Conservation (phyloP, 2,113 vertebrate species). For the Sylvietta virens region DNA sequence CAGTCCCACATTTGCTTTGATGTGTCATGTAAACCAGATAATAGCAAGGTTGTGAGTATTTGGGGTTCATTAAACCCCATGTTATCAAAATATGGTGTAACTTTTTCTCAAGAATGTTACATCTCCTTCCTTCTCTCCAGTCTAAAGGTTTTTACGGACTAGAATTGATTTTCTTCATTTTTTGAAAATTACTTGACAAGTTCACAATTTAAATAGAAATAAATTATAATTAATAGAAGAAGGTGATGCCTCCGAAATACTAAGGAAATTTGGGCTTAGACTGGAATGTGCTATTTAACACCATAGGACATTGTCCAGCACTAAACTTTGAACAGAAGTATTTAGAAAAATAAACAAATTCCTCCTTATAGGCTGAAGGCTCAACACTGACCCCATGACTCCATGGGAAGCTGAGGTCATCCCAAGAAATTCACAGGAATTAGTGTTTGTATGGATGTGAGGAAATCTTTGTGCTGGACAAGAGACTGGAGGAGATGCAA, state of each 20-base stretch:
- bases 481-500: neutral
- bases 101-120: neutral
- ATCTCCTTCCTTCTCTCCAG: neutral
- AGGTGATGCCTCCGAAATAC: neutral
- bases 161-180: neutral
- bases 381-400: neutral
- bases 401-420: neutral
- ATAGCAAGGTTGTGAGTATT: neutral
- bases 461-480: neutral
- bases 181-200: neutral
- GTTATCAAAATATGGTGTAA: neutral
- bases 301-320: neutral
- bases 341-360: conserved; percentile 8
- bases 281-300: neutral
- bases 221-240: neutral
- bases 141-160: neutral
- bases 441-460: neutral
- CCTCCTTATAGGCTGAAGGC: neutral
- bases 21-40: neutral
- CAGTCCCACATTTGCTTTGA: neutral
- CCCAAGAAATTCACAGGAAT: neutral
- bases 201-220: neutral
- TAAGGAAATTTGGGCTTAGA: neutral
- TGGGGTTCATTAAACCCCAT: neutral
- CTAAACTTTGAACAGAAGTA: neutral